Evolutionary conservation across 2,888 invertebrate species (phyloP), one percentile per base, ranked within the genome.

Genomic region (Willowsia nigromaculata): DNA sequence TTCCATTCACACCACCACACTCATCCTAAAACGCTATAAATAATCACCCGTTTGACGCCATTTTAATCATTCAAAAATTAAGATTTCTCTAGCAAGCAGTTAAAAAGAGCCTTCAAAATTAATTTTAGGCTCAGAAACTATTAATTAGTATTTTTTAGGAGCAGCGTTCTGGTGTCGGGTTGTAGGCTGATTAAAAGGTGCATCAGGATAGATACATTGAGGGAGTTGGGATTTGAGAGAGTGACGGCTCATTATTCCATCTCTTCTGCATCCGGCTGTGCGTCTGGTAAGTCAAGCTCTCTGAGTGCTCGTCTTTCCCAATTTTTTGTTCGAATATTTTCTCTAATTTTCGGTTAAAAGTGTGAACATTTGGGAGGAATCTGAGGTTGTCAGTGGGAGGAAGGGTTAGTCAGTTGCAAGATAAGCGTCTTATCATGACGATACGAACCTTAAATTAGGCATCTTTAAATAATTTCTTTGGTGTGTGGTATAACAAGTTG

Each of bases 251-350:
- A 80, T 78, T 89, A 90, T 87, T 90, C 90, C 82, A 82, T 91
- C 91, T 91, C 91, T 92, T 92, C 91, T 90, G 87, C 90, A 91
- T 91, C 91, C 90, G 92, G 91, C 92, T 90, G 90, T 91, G 91
- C 90, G 91, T 81, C 91, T 91, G 92, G 92, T 91, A 92, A 92
- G 91, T 85, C 76, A 85, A 89, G 71, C 85, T 85, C 86, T 88
- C 65, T 99, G 25, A 18, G 43, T 43, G 40, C 71, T 74, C 43
- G 3, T 4, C 0, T 74, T 43, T 40, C 4, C 11, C 18, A 3
- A 15, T 9, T 43, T 74, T 74, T 43, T 74, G 5, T 22, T 37
- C 3, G 68, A 18, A 68, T n/a, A n/a, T 33, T 30, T 50, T 50
- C n/a, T 9, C 2, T 13, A 50, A n/a, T 30, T 65, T 65, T 65